Evolutionary conservation across 2,113 vertebrate species (phyloP).

Genomic region (Pardalotus punctatus): DNA sequence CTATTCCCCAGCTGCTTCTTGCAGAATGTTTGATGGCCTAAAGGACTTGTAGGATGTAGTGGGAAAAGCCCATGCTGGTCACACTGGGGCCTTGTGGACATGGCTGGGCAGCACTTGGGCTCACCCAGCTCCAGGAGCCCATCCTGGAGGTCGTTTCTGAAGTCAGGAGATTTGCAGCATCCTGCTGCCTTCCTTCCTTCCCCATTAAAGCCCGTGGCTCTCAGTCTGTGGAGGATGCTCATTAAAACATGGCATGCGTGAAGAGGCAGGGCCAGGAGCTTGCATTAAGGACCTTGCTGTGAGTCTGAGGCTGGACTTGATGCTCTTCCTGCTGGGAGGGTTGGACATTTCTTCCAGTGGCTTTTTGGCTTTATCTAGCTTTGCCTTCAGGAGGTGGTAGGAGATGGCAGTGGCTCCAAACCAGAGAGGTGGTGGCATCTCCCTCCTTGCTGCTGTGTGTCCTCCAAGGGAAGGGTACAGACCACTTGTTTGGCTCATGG

Average conservation of each 20-base stretch:
- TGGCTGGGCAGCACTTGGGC: not conserved
- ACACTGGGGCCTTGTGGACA: rapidly evolving
- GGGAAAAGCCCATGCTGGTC: not conserved
- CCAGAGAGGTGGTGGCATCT: not conserved
- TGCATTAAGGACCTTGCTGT: rapidly evolving
- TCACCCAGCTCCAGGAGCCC: not conserved
- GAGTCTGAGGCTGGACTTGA: not conserved
- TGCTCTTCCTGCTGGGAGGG: not conserved
- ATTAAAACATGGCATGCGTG: not conserved
- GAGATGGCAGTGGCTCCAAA: rapidly evolving
- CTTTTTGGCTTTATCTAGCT: not conserved
- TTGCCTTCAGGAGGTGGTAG: not conserved
- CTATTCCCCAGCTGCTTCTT: not conserved
- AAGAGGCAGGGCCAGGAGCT: not conserved
- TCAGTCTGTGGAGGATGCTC: not conserved
- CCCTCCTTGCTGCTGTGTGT: not conserved
- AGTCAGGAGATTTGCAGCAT: not conserved
- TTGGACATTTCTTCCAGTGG: not conserved
- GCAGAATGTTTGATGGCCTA: not conserved
- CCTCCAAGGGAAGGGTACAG: not conserved
- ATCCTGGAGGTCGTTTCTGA: not conserved
- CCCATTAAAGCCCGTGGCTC: not conserved
- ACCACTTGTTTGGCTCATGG: not conserved
- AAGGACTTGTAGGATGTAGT: not conserved
- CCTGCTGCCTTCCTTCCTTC: not conserved